Evolutionary conservation across 2,113 vertebrate genomes (phyloP), one percentile per base, ranked within the genome.

Genomic region (Genyomyrus donnyi): DNA sequence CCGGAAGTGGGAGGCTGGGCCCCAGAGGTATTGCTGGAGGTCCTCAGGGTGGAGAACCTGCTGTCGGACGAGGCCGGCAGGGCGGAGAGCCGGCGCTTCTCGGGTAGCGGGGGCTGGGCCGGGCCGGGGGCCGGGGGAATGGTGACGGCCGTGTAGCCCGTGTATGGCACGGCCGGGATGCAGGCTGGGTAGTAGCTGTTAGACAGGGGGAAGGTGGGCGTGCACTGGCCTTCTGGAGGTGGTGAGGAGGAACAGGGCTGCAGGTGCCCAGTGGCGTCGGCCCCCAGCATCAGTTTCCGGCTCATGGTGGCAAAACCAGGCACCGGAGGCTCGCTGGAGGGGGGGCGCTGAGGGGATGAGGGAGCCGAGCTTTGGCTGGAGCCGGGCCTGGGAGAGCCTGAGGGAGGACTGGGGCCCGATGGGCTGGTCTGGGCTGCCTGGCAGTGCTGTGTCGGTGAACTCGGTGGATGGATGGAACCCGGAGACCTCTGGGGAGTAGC

Each of bases 51-150:
- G 52, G 89, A 89, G 52, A 9, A 88, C 21, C 91, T 93, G 1
- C 92, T 93, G 0, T 62, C 91, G 39, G 94, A 93, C 2, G 94
- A 93, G 2, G 94, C 95, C 0, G 92, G 87, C 90, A 92, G 90
- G 42, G 91, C 50, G 0, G 92, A 91, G 0, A 91, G 90, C 19
- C 97, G 96, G 3, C 95, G 96, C 88, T 98, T 98, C 93, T 98
- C 97, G 0, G 97, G 97, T 62, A 97, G 91, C 0, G 97, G 96
- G 0, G 97, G 97, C 89, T 97, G 97, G 0, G 94, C 93, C 2
- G 93, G 94, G 3, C 93, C 94, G 88, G 94, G 97, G 0, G 94
- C 93, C 2, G 93, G 94, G 3, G 93, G 94, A 89, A 94, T 94
- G 85, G 94, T 92, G 90, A 94, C 92, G 56, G 93, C 93, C 88